phyloP scores from a whole-genome alignment of 2,797 vertebrate genomes.

The Ceyx erithaca region DNA sequence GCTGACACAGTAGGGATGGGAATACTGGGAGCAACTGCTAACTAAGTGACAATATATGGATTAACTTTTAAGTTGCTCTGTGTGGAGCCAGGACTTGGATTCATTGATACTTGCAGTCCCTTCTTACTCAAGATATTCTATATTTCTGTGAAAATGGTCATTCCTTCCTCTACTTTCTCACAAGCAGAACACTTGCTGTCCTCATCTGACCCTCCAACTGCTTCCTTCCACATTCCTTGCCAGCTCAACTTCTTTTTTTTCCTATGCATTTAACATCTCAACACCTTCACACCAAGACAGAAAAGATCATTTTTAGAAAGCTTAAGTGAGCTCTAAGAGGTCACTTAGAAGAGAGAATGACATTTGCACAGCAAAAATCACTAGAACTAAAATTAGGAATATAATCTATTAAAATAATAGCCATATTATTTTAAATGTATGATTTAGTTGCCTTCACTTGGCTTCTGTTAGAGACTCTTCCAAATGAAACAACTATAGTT shows the following conservation, averaged over 20 bases:
- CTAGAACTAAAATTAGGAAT: neutral
- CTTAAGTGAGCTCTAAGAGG: neutral
- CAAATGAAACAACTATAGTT: neutral
- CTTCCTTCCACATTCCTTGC: neutral
- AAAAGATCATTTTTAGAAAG: neutral
- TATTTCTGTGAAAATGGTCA: neutral
- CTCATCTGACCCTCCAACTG: neutral
- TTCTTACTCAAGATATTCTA: neutral
- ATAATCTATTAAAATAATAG: neutral
- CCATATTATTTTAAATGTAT: neutral
- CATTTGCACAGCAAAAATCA: neutral
- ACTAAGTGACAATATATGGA: neutral
- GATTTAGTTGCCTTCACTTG: neutral
- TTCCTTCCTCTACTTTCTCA: neutral
- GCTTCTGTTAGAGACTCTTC: neutral
- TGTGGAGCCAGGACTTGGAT: neutral
- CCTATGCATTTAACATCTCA: neutral
- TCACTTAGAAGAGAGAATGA: neutral
- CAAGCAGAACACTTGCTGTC: neutral
- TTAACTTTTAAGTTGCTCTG: neutral
- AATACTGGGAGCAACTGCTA: neutral
- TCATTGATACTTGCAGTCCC: neutral
- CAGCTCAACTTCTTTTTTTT: neutral
- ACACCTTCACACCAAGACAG: neutral
- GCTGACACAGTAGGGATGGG: neutral